Evolutionary conservation across 2,888 invertebrate genomes (phyloP).

Genomic region (Agonum fuliginosum): DNA sequence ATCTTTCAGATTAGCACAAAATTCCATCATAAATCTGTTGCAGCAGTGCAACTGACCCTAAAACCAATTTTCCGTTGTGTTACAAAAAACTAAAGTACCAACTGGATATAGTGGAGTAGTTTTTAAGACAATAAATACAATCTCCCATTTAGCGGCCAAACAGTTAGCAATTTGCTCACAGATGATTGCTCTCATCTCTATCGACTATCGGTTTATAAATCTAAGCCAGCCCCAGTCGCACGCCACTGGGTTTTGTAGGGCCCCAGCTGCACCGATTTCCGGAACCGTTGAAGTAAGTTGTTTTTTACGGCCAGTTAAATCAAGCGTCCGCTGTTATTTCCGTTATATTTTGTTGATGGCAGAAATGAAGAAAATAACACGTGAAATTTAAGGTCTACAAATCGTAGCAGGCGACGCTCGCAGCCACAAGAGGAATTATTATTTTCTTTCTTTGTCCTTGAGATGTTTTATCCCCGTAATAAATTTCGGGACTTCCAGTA

Average conservation of each 20-base stretch:
- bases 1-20: no score
- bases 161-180: slow-evolving; percentile 4
- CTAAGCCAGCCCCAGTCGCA: no score
- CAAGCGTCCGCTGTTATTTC: slow-evolving; percentile 45
- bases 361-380: slow-evolving; percentile 58
- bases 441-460: slow-evolving; percentile 17
- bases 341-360: slow-evolving; percentile 56
- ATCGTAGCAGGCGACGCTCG: slow-evolving; percentile 10
- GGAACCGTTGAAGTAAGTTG: slow-evolving; percentile 45
- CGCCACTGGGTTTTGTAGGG: neutral
- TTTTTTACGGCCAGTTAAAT: slow-evolving; percentile 57
- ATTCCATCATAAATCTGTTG: no score
- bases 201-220: slow-evolving; percentile 27
- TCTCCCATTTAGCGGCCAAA: neutral
- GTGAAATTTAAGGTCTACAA: slow-evolving; percentile 52
- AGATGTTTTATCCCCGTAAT: slow-evolving; percentile 27
- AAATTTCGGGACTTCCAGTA: slow-evolving; percentile 18
- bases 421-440: slow-evolving; percentile 23
- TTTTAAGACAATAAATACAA: no score
- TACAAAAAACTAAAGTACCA: no score
- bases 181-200: slow-evolving; percentile 18
- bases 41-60: no score
- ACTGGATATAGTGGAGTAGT: no score
- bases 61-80: no score
- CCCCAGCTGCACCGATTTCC: slow-evolving; percentile 32